Evolutionary conservation across 2,888 invertebrate species (phyloP).

Genomic region (Amitus sp.): DNA sequence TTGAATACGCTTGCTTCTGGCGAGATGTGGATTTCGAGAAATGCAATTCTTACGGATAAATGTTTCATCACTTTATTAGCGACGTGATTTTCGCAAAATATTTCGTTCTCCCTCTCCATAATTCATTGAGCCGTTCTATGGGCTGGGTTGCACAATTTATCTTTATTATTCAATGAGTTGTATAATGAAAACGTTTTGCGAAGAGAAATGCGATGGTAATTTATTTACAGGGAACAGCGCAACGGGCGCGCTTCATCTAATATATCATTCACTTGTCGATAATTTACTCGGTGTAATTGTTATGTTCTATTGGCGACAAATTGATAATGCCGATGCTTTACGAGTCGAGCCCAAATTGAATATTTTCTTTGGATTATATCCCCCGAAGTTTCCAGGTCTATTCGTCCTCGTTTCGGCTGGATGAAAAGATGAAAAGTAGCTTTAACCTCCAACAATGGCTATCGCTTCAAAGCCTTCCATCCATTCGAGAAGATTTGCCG

Average conservation of each 20-base stretch:
- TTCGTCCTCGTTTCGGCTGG: background rate
- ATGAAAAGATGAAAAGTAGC: slow-evolving; percentile 1
- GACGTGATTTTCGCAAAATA: background rate
- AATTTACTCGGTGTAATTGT: background rate
- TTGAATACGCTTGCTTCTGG: too few relatives aligned
- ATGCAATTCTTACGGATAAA: background rate
- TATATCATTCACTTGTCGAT: background rate
- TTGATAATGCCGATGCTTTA: background rate
- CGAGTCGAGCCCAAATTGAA: too few relatives aligned
- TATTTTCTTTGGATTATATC: too few relatives aligned
- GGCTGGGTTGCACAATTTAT: background rate
- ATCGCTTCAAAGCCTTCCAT: background rate
- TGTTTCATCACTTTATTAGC: background rate
- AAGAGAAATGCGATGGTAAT: background rate
- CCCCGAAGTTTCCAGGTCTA: background rate
- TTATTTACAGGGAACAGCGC: background rate
- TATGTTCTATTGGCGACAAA: background rate
- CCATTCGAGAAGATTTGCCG: background rate
- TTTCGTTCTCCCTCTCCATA: background rate
- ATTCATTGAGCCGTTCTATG: background rate
- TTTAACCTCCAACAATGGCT: background rate
- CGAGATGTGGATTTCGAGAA: too few relatives aligned
- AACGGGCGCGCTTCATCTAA: background rate
- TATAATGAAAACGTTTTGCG: background rate
- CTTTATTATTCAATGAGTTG: background rate